A percentile compares a stretch with the other conserved stretches of the same genome.
These are phyloP conservation scores for Phylloscopus collybita DNA, from an alignment of 2,797 vertebrate genomes.

Conservation along the genomic window DNA sequence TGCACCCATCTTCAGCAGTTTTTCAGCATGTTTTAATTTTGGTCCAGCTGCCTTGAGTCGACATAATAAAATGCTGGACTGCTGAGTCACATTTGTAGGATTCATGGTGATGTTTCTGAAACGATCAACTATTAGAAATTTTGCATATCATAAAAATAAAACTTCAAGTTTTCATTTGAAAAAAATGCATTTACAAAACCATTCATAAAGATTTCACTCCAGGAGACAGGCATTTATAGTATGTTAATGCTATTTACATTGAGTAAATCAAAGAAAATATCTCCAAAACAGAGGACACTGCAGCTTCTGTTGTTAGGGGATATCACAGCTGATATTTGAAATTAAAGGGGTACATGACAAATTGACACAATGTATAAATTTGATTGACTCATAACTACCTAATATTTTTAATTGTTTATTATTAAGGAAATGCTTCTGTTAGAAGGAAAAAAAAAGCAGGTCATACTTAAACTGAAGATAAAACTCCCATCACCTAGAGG, in stretches of 20 bases:
- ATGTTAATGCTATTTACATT: neutral
- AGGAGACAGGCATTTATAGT: neutral
- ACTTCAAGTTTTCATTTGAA: neutral
- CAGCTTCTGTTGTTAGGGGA: neutral
- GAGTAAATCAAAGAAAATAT: neutral
- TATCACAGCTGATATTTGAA: neutral
- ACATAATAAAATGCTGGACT: neutral
- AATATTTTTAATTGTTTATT: neutral
- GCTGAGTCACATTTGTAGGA: neutral
- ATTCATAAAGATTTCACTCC: neutral
- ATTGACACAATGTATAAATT: neutral
- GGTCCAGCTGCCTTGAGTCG: neutral
- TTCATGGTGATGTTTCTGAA: neutral
- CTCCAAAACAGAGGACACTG: neutral
- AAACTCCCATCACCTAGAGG: neutral
- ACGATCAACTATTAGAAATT: neutral
- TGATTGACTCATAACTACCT: neutral
- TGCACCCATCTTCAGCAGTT: neutral
- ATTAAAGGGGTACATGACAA: neutral
- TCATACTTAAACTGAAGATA: neutral
- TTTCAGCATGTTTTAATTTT: neutral
- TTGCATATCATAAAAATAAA: neutral
- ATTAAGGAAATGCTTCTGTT: neutral
- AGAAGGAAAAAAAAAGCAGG: neutral
- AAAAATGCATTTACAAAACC: neutral